Percentiles rank a stretch among this genome's conserved stretches.
These are phyloP conservation scores for Watsonalla cultraria DNA, from an alignment of 2,888 invertebrate species.

Conservation along the genomic window DNA sequence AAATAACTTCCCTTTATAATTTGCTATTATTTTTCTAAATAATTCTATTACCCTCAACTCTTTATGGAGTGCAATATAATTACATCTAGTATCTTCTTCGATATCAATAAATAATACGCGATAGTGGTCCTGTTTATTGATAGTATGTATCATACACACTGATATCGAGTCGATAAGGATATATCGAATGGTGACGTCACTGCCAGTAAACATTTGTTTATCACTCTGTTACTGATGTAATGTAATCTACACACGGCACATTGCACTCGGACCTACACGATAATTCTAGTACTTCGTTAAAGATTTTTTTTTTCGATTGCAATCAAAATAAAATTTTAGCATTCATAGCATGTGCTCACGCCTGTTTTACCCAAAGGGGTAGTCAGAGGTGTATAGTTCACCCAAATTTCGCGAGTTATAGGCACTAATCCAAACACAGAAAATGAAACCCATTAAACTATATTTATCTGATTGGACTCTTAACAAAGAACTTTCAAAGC, in stretches of 20 bases:
- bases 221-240: neutral
- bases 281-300: neutral
- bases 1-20: too few species aligned
- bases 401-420: too few species aligned
- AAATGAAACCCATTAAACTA: too few species aligned
- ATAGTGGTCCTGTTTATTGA: neutral
- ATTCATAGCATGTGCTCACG: too few species aligned
- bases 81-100: neutral
- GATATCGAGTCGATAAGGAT: neutral
- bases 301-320: too few species aligned
- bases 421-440: too few species aligned
- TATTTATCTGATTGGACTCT: too few species aligned
- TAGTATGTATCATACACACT: neutral
- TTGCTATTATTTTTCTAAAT: too few species aligned
- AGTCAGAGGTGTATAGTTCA: too few species aligned
- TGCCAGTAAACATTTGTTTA: neutral
- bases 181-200: neutral
- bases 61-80: neutral
- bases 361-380: too few species aligned
- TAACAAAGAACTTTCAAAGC: too few species aligned
- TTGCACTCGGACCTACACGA: conserved; percentile 12
- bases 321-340: too few species aligned
- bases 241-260: conserved; percentile 8
- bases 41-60: neutral
- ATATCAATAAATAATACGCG: neutral